phyloP scores from a whole-genome alignment of 2,888 invertebrate genomes.

The Drepanosiphum platanoidis region DNA sequence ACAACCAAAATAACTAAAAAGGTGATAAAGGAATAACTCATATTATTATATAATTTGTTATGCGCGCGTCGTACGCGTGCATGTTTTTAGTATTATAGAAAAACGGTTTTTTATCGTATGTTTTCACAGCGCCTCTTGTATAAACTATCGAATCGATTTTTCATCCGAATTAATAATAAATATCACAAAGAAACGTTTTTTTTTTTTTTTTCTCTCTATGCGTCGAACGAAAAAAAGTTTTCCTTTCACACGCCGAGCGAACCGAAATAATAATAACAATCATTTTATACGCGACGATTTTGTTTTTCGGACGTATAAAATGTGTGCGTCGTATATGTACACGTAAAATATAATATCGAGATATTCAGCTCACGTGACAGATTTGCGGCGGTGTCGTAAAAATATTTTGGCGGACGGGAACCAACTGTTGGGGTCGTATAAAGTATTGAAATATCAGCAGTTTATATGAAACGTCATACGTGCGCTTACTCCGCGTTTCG shows the following conservation, averaged over 20 bases:
- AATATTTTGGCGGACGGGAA: constrained; percentile 39
- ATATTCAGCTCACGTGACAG: constrained; percentile 36
- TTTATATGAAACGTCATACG: constrained; percentile 29
- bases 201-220: no score
- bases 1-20: no score
- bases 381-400: constrained; percentile 33
- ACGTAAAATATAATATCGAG: not conserved
- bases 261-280: constrained; percentile 14
- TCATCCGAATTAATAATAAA: not conserved
- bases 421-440: constrained; percentile 44
- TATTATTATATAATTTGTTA: no score
- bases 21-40: no score
- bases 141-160: constrained; percentile 6
- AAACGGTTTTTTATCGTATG: constrained; percentile 13
- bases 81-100: not conserved
- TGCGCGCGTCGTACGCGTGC: no score
- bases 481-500: not conserved
- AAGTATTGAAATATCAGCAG: constrained; percentile 28
- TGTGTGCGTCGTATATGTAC: not conserved
- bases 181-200: not conserved
- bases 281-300: constrained; percentile 4
- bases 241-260: no score
- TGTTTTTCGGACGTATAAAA: constrained; percentile 2
- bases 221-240: not conserved
- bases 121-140: constrained; percentile 9